Evolutionary conservation across 2,888 invertebrate genomes (phyloP).

Genomic region (Trimorus sp.): DNA sequence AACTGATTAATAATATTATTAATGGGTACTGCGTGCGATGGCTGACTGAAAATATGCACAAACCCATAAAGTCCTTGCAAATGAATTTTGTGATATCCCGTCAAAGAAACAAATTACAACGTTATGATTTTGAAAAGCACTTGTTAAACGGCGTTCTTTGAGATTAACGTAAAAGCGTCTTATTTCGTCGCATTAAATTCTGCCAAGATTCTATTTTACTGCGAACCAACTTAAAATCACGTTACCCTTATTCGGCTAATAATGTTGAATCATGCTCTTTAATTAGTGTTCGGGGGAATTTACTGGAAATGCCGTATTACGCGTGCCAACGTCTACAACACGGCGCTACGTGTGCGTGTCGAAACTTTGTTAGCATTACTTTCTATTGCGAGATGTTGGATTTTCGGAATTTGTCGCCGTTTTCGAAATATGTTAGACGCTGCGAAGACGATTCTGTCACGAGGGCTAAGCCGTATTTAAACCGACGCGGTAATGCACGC

Average conservation of each 20-base stretch:
- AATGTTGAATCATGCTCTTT: conserved; percentile 36
- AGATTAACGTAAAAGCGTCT: conserved; percentile 26
- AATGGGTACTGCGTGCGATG: too few species aligned
- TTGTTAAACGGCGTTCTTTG: conserved; percentile 14
- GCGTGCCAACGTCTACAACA: not conserved
- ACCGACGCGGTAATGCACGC: conserved; percentile 77
- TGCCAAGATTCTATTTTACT: conserved; percentile 23
- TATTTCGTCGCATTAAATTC: conserved; percentile 36
- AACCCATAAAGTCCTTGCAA: too few species aligned
- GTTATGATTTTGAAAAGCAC: conserved; percentile 29
- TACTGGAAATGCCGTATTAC: conserved; percentile 18
- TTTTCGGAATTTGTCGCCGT: conserved; percentile 34
- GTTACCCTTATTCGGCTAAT: conserved; percentile 34
- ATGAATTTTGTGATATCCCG: conserved; percentile 5
- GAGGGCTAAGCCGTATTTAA: conserved; percentile 74
- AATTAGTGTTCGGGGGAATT: conserved; percentile 35
- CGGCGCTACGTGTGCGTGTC: conserved; percentile 2
- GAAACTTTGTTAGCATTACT: conserved; percentile 29
- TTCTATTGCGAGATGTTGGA: conserved; percentile 34
- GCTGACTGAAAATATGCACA: too few species aligned
- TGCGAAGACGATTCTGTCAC: conserved; percentile 71
- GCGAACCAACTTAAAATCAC: conserved; percentile 29
- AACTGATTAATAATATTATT: too few species aligned
- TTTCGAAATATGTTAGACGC: conserved; percentile 47
- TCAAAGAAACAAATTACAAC: conserved; percentile 11